Percentiles rank a stretch among this genome's conserved stretches.
These are phyloP conservation scores for Brachionus rubens DNA, from an alignment of 1,140 invertebrate genomes.

Conservation along the genomic window DNA sequence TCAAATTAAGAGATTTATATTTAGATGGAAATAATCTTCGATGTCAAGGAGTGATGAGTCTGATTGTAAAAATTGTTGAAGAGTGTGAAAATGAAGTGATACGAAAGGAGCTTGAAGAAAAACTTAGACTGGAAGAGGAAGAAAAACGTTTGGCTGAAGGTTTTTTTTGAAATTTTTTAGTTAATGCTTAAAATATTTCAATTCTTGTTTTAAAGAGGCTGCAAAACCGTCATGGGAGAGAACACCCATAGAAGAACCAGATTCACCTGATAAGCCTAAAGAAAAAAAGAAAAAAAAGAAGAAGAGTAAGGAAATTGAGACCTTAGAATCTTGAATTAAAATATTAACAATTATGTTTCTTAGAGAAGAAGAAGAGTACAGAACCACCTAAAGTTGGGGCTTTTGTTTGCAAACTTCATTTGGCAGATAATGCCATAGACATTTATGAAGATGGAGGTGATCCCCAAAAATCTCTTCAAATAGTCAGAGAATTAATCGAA, in stretches of 20 bases:
- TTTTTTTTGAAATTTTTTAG: neutral
- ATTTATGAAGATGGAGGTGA: slow-evolving; percentile 50
- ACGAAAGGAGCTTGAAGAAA: slow-evolving; percentile 52
- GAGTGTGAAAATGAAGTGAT: slow-evolving; percentile 54
- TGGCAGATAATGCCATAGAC: slow-evolving; percentile 60
- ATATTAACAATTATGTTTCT: slow-evolving; percentile 35
- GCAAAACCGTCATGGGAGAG: slow-evolving; percentile 34
- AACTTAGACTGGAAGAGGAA: slow-evolving; percentile 53
- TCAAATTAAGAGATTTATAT: slow-evolving; percentile 53
- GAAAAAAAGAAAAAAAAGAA: slow-evolving; percentile 51
- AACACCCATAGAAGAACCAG: neutral
- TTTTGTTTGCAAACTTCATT: slow-evolving; percentile 57
- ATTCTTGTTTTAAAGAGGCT: slow-evolving; percentile 5
- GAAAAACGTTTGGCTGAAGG: slow-evolving; percentile 46
- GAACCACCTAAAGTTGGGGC: slow-evolving; percentile 56
- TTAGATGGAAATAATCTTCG: slow-evolving; percentile 58
- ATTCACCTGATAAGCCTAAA: slow-evolving; percentile 18
- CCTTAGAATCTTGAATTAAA: slow-evolving; percentile 20
- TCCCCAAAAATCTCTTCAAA: slow-evolving; percentile 52
- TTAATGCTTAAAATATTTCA: neutral
- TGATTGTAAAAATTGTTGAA: slow-evolving; percentile 56
- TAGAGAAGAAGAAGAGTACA: slow-evolving; percentile 55
- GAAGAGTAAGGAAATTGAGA: too few relatives aligned
- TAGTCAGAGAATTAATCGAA: neutral
- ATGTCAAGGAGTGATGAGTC: slow-evolving; percentile 55